Conservation (phyloP, 2,888 invertebrate genomes). For the Oligia latruncula region DNA sequence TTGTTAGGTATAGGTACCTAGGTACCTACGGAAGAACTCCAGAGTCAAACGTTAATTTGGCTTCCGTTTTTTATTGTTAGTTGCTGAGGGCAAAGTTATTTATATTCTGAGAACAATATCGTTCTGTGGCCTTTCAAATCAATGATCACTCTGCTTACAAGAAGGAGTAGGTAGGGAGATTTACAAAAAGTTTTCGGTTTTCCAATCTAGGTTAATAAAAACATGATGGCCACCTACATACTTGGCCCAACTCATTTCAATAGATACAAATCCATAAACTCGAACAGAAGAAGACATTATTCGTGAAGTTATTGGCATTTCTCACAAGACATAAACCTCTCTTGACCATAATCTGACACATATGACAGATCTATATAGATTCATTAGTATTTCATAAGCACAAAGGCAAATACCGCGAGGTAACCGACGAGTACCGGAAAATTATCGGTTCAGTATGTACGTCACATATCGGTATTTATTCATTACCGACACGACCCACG, state of each 20-base stretch:
- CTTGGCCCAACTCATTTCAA: background rate
- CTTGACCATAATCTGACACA: background rate
- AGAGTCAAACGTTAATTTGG: no score
- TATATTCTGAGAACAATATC: background rate
- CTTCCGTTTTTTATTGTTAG: no score
- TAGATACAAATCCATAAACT: background rate
- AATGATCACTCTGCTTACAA: no score
- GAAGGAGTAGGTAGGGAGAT: background rate
- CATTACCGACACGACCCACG: background rate
- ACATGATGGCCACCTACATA: background rate
- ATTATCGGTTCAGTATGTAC: conserved; percentile 5
- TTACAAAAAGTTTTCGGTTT: background rate
- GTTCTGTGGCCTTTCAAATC: background rate
- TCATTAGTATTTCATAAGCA: background rate
- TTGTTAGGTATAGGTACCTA: no score
- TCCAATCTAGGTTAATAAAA: background rate
- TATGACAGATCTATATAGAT: background rate
- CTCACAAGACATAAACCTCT: background rate
- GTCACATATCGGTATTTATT: background rate
- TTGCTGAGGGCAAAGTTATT: no score
- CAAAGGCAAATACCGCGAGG: conserved; percentile 2
- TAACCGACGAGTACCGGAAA: conserved; percentile 32
- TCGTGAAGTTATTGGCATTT: background rate
- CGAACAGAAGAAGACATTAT: background rate
- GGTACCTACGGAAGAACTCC: no score